A percentile compares a stretch with the other conserved stretches of the same genome.
Conservation (phyloP, 2,888 invertebrate species). For the Peribatodes rhomboidaria region DNA sequence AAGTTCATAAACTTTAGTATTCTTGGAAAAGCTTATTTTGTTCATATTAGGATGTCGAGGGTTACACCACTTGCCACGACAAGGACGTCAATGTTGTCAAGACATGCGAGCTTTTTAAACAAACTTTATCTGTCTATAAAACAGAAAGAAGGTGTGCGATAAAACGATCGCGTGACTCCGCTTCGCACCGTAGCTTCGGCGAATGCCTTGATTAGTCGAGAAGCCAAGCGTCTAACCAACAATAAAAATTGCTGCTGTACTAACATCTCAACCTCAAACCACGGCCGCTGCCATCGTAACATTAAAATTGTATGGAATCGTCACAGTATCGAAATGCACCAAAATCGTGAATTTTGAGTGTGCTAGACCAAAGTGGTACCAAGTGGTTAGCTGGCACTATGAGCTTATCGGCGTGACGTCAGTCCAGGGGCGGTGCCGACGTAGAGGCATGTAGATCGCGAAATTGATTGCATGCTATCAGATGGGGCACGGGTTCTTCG, state of each 20-base stretch:
- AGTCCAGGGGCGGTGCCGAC: conserved; percentile 82
- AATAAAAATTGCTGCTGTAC: conserved; percentile 52
- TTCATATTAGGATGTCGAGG: conserved; percentile 70
- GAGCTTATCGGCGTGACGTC: conserved; percentile 81
- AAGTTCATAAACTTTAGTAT: conserved; percentile 43
- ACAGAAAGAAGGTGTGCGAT: conserved; percentile 83
- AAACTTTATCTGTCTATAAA: conserved; percentile 83
- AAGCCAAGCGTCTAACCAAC: conserved; percentile 58
- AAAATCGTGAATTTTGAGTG: conserved; percentile 55
- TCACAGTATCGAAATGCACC: conserved; percentile 19
- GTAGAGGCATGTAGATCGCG: conserved; percentile 85
- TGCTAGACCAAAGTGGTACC: conserved; percentile 72
- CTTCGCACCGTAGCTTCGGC: conserved; percentile 70
- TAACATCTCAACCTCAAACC: conserved; percentile 11
- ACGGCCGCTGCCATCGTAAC: conserved; percentile 25
- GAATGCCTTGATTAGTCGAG: conserved; percentile 80
- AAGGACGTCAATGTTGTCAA: conserved; percentile 76
- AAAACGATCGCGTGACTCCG: conserved; percentile 83
- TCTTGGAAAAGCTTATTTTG: conserved; percentile 53
- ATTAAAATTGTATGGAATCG: conserved; percentile 49
- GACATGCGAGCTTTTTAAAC: conserved; percentile 84
- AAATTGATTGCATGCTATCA: conserved; percentile 86
- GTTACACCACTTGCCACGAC: conserved; percentile 79
- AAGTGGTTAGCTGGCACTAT: conserved; percentile 80
- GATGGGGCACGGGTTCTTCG: conserved; percentile 85